phyloP scores from a whole-genome alignment of 2,888 invertebrate species.

The Lycocerus yunnanus region DNA sequence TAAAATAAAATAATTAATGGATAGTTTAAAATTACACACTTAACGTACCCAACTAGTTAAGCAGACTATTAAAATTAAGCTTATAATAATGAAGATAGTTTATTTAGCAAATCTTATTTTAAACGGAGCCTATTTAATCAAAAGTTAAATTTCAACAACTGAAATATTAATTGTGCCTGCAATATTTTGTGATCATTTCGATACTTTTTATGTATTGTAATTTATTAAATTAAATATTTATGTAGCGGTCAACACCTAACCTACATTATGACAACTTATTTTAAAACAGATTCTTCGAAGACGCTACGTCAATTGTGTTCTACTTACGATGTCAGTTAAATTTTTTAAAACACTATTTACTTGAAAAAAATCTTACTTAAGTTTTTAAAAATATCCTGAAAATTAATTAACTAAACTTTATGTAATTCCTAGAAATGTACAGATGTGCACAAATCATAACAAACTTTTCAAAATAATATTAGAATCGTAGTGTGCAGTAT shows the following conservation, averaged over 20 bases:
- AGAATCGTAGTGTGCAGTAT: background rate
- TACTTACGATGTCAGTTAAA: background rate
- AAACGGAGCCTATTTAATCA: background rate
- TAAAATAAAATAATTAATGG: too few species aligned
- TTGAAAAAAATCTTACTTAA: background rate
- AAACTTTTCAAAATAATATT: background rate
- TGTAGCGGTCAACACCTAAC: background rate
- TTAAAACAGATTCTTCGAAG: conserved; percentile 1
- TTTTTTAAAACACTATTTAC: background rate
- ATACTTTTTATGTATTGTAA: background rate
- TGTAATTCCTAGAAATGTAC: background rate
- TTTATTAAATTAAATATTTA: background rate
- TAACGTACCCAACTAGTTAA: background rate
- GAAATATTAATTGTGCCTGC: background rate
- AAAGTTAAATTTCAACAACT: too few species aligned
- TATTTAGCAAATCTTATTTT: background rate
- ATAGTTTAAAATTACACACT: background rate
- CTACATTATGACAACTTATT: background rate
- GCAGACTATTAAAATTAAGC: background rate
- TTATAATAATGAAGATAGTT: background rate
- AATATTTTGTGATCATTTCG: background rate
- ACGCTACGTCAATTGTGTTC: conserved; percentile 2
- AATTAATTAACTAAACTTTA: background rate
- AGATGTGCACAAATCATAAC: background rate
- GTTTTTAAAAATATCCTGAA: background rate